Conservation (phyloP, 2,113 vertebrate genomes). For the Ramphastos sulfuratus region DNA sequence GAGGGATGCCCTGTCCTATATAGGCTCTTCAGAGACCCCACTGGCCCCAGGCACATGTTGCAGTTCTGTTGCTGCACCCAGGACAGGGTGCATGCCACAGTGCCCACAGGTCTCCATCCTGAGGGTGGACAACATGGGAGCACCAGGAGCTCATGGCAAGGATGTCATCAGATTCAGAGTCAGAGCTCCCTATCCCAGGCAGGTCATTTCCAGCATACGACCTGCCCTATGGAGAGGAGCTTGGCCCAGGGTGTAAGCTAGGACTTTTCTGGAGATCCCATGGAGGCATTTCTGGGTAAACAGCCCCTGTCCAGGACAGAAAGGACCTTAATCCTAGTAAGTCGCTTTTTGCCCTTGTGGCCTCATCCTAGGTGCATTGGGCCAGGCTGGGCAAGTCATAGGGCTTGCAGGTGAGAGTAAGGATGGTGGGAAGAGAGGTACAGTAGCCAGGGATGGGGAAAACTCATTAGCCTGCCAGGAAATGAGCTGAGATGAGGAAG, state of each 20-base stretch:
- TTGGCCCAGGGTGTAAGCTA: background rate
- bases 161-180: rapidly evolving
- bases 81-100: background rate
- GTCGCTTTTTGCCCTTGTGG: rapidly evolving
- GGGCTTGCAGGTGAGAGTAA: background rate
- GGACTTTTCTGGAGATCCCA: background rate
- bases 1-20: background rate
- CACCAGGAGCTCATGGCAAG: background rate
- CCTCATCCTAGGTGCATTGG: background rate
- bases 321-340: background rate
- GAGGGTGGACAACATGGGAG: background rate
- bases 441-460: background rate
- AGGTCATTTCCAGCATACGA: background rate
- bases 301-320: background rate
- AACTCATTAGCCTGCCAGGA: background rate
- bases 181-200: background rate
- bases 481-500: background rate
- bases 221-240: background rate
- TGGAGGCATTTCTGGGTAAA: background rate
- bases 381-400: background rate
- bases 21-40: background rate
- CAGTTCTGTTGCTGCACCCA: background rate
- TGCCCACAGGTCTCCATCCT: rapidly evolving
- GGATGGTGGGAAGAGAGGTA: background rate
- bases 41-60: rapidly evolving